Evolutionary conservation across 2,797 vertebrate species (phyloP).

Genomic region (Glyptemys insculpta): DNA sequence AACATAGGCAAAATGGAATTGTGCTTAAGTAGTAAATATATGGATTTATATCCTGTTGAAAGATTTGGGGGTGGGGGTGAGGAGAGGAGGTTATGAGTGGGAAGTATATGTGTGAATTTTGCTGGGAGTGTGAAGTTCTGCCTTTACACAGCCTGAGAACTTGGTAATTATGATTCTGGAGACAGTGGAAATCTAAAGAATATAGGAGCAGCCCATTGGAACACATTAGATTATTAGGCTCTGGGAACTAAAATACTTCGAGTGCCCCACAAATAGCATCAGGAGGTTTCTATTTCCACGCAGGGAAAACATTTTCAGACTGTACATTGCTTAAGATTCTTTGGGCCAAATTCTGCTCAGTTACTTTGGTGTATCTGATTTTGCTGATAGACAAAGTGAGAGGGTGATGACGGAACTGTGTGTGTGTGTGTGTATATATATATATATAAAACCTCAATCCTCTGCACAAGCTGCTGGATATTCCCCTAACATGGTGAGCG

Average conservation of each 20-base stretch:
- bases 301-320: background rate
- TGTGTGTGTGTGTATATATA: no score
- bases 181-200: slow-evolving; percentile 27
- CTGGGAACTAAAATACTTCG: background rate
- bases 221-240: background rate
- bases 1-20: slow-evolving; percentile 46
- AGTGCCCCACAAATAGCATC: background rate
- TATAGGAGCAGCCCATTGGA: background rate
- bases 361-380: background rate
- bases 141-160: slow-evolving; percentile 52
- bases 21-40: slow-evolving; percentile 45
- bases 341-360: background rate
- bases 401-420: background rate
- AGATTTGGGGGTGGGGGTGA: background rate
- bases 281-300: background rate
- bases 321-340: background rate
- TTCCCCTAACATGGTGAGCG: background rate
- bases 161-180: background rate
- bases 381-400: background rate
- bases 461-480: background rate
- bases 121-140: slow-evolving; percentile 55
- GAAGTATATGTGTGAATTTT: slow-evolving; percentile 60
- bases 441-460: background rate
- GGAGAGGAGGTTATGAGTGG: background rate
- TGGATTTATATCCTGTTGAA: slow-evolving; percentile 7